Percentiles rank a stretch among this genome's conserved stretches.
Evolutionary conservation across 2,113 vertebrate species (phyloP).

Genomic region (Ammospiza nelsoni): DNA sequence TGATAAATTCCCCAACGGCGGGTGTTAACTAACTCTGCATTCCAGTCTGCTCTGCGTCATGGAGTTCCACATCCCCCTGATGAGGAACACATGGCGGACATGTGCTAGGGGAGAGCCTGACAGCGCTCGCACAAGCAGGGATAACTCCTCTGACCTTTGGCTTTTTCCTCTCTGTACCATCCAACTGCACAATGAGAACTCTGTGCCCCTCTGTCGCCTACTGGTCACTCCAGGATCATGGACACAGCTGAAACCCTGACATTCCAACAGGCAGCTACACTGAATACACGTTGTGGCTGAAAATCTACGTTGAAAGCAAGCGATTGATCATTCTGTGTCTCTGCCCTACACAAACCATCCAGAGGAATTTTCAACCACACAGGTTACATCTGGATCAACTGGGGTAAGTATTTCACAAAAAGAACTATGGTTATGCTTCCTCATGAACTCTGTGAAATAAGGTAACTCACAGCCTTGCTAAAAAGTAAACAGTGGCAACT

Average conservation of each 20-base stretch:
- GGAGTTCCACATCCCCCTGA: constrained; percentile 72
- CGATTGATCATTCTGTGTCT: background rate
- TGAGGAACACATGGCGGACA: constrained; percentile 75
- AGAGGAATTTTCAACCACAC: background rate
- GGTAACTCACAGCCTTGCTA: background rate
- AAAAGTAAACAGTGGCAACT: background rate
- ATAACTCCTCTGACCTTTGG: constrained; percentile 69
- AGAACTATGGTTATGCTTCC: background rate
- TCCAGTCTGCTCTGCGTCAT: constrained; percentile 75
- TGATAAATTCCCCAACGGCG: constrained; percentile 68
- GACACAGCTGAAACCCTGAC: background rate
- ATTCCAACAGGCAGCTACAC: background rate
- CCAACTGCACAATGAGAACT: constrained; percentile 13
- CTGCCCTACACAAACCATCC: background rate
- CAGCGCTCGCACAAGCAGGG: constrained; percentile 45
- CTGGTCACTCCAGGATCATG: background rate
- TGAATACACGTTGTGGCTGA: background rate
- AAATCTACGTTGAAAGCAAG: background rate
- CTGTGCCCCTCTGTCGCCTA: background rate
- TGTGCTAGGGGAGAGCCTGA: constrained; percentile 67
- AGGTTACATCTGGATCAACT: background rate
- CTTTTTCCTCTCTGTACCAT: constrained; percentile 36
- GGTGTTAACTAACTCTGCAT: constrained; percentile 73
- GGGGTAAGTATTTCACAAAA: background rate
- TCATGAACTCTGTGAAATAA: background rate